A percentile compares a stretch with the other conserved stretches of the same genome.
Evolutionary conservation across 2,113 vertebrate species (phyloP).

Genomic region (Antechinus flavipes): DNA sequence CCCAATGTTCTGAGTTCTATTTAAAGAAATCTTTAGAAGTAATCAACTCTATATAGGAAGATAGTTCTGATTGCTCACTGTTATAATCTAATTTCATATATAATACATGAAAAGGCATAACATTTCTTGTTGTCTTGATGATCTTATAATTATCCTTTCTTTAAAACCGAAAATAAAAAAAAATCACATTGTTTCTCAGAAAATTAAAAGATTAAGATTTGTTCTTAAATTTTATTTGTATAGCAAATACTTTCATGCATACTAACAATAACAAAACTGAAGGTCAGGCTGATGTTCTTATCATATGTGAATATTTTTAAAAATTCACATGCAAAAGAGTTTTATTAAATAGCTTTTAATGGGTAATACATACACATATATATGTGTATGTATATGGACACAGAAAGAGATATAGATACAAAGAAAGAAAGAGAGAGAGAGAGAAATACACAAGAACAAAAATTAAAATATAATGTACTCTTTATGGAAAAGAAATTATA

Average conservation of each 20-base stretch:
- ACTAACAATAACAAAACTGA: neutral
- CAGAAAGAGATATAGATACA: no score
- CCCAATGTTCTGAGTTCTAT: slow-evolving; percentile 39
- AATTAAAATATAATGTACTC: neutral
- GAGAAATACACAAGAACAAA: neutral
- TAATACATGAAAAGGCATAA: neutral
- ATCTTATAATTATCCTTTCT: slow-evolving; percentile 10
- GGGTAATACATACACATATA: neutral
- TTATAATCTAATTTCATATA: neutral
- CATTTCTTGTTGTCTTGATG: neutral
- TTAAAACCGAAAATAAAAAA: neutral
- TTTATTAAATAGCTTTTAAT: slow-evolving; percentile 58
- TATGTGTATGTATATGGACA: no score
- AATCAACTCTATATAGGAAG: slow-evolving; percentile 41
- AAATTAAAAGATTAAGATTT: slow-evolving; percentile 23
- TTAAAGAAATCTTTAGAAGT: slow-evolving; percentile 51
- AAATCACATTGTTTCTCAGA: neutral
- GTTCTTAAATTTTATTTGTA: slow-evolving; percentile 39
- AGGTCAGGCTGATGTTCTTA: slow-evolving; percentile 19
- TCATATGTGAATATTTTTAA: neutral
- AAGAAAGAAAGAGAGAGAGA: neutral
- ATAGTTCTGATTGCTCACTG: slow-evolving; percentile 41
- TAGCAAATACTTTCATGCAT: slow-evolving; percentile 37
- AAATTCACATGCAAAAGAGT: slow-evolving; percentile 30
- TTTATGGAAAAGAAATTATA: neutral